Evolutionary conservation across 2,797 vertebrate species (phyloP).

Genomic region (Glossophaga mutica): DNA sequence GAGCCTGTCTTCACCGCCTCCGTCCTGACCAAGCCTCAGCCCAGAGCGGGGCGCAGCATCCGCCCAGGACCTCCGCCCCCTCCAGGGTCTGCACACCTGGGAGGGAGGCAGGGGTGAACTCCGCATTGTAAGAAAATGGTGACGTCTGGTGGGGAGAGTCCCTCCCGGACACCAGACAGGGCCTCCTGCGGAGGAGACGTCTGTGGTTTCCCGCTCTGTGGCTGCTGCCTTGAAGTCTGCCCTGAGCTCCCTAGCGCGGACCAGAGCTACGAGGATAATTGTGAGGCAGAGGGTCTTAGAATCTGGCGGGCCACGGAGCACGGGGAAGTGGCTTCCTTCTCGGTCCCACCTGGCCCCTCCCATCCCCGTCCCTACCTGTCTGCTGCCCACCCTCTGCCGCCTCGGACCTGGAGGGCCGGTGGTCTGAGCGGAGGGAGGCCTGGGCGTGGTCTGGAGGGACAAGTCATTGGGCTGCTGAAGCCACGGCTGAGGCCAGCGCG

Average conservation of each 20-base stretch:
- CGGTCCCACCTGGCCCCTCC: not conserved
- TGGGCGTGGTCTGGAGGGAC: conserved; percentile 63
- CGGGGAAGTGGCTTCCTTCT: not conserved
- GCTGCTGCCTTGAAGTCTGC: not conserved
- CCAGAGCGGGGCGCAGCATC: not conserved
- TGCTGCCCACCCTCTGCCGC: not conserved
- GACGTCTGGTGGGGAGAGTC: not conserved
- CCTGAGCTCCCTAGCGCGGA: not conserved
- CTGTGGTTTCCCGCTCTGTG: not conserved
- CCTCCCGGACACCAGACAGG: rapidly evolving
- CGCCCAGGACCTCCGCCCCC: no score
- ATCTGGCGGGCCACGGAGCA: not conserved
- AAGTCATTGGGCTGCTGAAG: conserved; percentile 77
- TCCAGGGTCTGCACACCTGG: not conserved
- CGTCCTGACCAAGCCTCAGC: not conserved
- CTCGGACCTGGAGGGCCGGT: not conserved
- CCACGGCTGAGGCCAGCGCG: conserved; percentile 76
- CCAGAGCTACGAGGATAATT: not conserved
- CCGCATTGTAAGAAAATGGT: not conserved
- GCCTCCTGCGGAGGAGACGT: not conserved
- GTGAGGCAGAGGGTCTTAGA: not conserved
- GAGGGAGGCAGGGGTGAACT: not conserved
- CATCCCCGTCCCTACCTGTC: not conserved
- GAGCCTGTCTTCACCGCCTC: not conserved
- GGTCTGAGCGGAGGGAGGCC: conserved; percentile 56